Base-by-base conservation (phyloP, 2,888 invertebrate species). In the Sericinus montela region DNA sequence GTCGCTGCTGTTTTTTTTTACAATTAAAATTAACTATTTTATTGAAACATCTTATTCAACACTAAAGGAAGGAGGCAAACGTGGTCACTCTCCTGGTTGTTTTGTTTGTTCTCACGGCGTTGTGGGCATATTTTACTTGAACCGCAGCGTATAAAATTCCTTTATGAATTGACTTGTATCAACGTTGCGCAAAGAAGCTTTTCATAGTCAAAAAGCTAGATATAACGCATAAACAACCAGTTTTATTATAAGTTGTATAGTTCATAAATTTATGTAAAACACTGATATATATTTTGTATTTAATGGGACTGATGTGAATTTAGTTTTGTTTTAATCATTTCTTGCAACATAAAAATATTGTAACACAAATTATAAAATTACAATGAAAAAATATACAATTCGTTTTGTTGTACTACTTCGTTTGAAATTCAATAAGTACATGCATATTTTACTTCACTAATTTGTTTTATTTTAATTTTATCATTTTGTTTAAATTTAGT, bases 371-470 rank as follows among this genome's bases (percentile, higher is more conserved):
- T 11, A 11, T 1, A 32, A 32, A 32, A 32, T 32, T 7, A 32
- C 8, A 32, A 6, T 11, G 9, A 32, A 32, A 32, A 11, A 32
- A 7, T 7, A 32, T 32, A 8, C 8, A 25, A 32, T 8, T 36
- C 30, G 14, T 29, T 37, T n/a, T 15, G 32, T 29, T 65, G 60
- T 62, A 63, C 65, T 67, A 65, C 60, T 64, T 65, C 69, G 62
- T 67, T 65, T 70, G 69, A 70, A 76, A 70, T 72, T 62, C 53
- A 75, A 78, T 76, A 78, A 80, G 69, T 48, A 67, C 74, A 71
- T 76, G 72, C 72, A 77, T 76, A 72, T 76, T 75, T 64, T 65
- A 63, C 57, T 58, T 58, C 62, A 56, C 63, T 54, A 58, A 60
- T 64, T 67, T 58, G 60, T 54, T 60, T 47, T 23, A 28, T 40